phyloP scores from a whole-genome alignment of 2,888 invertebrate species.

The Caenorhabditis macrosperma region DNA sequence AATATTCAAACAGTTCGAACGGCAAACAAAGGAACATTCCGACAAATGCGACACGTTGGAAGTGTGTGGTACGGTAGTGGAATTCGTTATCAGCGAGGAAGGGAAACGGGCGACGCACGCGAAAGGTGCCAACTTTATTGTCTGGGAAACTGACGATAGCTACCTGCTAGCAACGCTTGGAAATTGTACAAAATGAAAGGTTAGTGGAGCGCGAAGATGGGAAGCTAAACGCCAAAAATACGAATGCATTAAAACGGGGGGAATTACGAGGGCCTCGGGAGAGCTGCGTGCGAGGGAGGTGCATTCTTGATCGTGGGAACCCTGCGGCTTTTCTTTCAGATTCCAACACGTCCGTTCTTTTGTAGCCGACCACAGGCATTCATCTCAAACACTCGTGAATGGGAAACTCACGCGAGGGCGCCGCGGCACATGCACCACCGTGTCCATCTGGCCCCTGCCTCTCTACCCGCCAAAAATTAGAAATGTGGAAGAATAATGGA shows the following conservation, averaged over 20 bases:
- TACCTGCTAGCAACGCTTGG: conserved; percentile 19
- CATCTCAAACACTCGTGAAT: conserved; percentile 11
- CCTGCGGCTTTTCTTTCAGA: conserved; percentile 24
- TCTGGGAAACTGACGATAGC: conserved; percentile 46
- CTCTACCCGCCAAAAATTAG: background rate
- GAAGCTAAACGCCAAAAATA: conserved; percentile 33
- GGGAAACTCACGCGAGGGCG: background rate
- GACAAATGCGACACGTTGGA: background rate
- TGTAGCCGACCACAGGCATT: conserved; percentile 11
- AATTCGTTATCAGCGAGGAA: conserved; percentile 32
- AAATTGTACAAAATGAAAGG: conserved; percentile 20
- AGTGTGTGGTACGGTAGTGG: conserved; percentile 29
- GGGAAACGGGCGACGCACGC: background rate
- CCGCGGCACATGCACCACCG: background rate
- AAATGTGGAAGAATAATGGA: conserved; percentile 56
- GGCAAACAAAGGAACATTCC: background rate
- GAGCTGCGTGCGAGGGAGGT: conserved; percentile 36
- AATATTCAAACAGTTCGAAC: conserved; percentile 51
- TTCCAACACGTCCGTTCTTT: conserved; percentile 18
- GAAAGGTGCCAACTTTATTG: conserved; percentile 41
- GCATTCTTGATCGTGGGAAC: conserved; percentile 57
- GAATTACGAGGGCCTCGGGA: conserved; percentile 8
- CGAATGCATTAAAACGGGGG: conserved; percentile 46
- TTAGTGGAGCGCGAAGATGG: conserved; percentile 24
- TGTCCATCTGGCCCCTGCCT: background rate